Evolutionary conservation across 2,113 vertebrate species (phyloP).

Genomic region (Tonatia bakeri): DNA sequence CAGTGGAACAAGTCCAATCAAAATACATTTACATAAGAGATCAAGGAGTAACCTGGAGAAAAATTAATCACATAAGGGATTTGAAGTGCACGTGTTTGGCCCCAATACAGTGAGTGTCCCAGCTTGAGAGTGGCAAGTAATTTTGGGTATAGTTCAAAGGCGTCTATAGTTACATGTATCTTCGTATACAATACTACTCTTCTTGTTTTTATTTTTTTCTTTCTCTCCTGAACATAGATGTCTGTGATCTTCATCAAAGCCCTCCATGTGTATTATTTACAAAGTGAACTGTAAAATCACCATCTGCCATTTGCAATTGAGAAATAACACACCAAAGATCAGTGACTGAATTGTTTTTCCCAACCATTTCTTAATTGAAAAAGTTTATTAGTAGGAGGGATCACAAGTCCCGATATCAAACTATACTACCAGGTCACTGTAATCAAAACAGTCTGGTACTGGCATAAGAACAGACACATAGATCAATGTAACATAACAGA

Average conservation of each 20-base stretch:
- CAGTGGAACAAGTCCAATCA: neutral
- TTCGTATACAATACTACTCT: neutral
- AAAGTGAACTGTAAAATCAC: neutral
- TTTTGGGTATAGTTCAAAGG: neutral
- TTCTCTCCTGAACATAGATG: neutral
- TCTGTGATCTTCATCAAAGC: neutral
- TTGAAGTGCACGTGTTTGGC: neutral
- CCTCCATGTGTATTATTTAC: neutral
- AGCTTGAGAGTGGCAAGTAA: neutral
- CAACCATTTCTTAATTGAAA: neutral
- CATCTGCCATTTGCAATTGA: neutral
- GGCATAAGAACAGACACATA: too few species aligned
- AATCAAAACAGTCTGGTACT: too few species aligned
- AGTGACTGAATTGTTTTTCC: neutral
- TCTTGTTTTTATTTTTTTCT: neutral
- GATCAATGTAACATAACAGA: too few species aligned
- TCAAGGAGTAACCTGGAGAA: neutral
- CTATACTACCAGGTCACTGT: too few species aligned
- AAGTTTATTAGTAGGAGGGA: too few species aligned
- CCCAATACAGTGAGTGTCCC: neutral
- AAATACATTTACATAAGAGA: constrained; percentile 3
- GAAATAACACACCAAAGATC: neutral
- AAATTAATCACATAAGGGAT: neutral
- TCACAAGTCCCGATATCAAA: too few species aligned
- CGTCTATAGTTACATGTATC: neutral